Percentiles rank a stretch among this genome's conserved stretches.
Evolutionary conservation across 2,113 vertebrate species (phyloP).

Genomic region (Rhabdornis inornatus): DNA sequence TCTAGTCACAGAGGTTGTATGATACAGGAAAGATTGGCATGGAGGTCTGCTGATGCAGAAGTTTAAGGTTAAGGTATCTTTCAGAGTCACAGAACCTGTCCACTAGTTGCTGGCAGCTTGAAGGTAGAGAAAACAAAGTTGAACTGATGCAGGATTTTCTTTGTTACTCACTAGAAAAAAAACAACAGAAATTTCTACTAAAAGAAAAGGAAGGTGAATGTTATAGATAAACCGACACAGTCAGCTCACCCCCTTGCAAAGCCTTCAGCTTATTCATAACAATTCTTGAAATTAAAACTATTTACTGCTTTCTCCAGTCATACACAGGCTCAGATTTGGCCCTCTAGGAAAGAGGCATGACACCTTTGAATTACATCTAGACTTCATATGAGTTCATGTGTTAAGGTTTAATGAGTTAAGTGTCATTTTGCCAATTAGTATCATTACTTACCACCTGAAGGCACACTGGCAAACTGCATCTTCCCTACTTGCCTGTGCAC

Average conservation of each 20-base stretch:
- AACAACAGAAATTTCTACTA: neutral
- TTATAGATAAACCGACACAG: neutral
- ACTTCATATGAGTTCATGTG: rapidly evolving
- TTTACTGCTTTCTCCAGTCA: neutral
- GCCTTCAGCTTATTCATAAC: neutral
- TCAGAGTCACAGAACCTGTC: neutral
- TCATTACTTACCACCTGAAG: neutral
- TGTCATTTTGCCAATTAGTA: neutral
- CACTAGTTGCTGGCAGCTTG: neutral
- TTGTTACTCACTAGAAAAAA: neutral
- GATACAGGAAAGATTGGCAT: neutral
- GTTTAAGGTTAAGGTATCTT: neutral
- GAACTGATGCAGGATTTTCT: neutral
- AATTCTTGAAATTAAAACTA: neutral
- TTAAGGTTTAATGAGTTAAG: neutral
- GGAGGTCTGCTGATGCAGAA: neutral
- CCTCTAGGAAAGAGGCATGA: neutral
- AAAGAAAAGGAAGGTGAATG: neutral
- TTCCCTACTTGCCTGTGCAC: neutral
- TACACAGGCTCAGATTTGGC: neutral
- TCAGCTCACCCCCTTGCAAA: rapidly evolving
- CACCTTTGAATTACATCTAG: neutral
- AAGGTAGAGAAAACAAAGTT: neutral
- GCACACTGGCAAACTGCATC: rapidly evolving
- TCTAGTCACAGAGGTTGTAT: neutral